Evolutionary conservation across 2,888 invertebrate species (phyloP).

Genomic region (Pristionchus exspectatus): DNA sequence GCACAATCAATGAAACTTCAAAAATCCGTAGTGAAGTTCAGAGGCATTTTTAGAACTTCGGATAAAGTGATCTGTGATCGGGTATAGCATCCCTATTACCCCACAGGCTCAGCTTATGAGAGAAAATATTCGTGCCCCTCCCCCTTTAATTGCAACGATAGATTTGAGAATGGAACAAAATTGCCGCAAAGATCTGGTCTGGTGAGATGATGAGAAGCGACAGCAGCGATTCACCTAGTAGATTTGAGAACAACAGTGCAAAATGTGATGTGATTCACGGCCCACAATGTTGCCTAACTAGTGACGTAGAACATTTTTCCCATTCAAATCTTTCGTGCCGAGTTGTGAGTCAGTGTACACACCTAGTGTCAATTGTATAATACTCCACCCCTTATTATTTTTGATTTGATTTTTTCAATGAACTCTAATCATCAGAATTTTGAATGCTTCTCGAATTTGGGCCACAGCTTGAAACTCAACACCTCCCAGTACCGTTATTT

Average conservation of each 20-base stretch:
- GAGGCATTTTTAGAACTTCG: no score
- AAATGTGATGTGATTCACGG: conserved; percentile 52
- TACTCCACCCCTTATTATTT: not conserved
- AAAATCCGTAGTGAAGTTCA: no score
- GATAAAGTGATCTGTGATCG: no score
- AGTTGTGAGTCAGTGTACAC: not conserved
- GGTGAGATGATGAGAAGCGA: not conserved
- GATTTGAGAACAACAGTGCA: conserved; percentile 51
- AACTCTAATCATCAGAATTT: not conserved
- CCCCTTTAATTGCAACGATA: no score
- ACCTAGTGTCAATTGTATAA: not conserved
- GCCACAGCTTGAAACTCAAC: no score
- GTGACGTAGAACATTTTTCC: no score
- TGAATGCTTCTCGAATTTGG: not conserved
- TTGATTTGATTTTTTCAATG: not conserved
- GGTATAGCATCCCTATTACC: no score
- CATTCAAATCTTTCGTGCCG: not conserved
- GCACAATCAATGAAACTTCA: no score
- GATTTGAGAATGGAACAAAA: no score
- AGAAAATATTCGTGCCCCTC: no score
- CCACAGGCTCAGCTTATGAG: no score
- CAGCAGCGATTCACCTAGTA: conserved; percentile 59
- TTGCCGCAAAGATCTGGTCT: no score
- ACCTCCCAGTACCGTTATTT: not conserved
- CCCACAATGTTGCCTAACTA: not conserved